Evolutionary conservation across 2,888 invertebrate genomes (phyloP).

Genomic region (Stenodema calcarata): DNA sequence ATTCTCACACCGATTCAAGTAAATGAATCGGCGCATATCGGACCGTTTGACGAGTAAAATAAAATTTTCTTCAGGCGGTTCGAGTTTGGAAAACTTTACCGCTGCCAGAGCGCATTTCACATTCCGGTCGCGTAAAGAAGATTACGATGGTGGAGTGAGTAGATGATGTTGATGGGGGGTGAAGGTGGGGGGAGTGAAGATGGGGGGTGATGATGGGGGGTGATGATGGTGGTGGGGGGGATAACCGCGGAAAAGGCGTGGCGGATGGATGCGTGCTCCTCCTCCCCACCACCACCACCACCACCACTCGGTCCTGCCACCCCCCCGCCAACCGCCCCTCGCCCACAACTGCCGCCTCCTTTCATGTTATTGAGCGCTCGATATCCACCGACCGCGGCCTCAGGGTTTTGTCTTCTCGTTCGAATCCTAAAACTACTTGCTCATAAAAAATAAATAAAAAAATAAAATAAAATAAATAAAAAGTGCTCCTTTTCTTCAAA

Average conservation of each 20-base stretch:
- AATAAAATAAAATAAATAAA: no score
- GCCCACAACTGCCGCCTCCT: neutral
- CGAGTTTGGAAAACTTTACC: no score
- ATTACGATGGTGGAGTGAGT: neutral
- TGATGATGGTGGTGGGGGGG: neutral
- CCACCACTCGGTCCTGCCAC: neutral
- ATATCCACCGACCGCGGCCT: conserved; percentile 16
- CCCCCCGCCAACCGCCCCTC: neutral
- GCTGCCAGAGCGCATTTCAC: no score
- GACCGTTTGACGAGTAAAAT: no score
- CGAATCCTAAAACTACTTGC: conserved; percentile 1
- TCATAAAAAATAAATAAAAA: neutral
- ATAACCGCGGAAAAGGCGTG: neutral
- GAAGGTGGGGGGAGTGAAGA: neutral
- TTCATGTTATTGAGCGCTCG: conserved; percentile 32
- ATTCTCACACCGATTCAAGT: no score
- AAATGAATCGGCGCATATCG: no score
- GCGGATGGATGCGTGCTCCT: neutral
- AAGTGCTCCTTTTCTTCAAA: no score
- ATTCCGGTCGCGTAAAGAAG: neutral
- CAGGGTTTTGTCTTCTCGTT: conserved; percentile 4
- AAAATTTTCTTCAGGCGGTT: no score
- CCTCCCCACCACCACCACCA: neutral
- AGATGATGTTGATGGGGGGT: no score
- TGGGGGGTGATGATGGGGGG: no score